phyloP scores from a whole-genome alignment of 2,113 vertebrate species.

The Nycticebus coucang region DNA sequence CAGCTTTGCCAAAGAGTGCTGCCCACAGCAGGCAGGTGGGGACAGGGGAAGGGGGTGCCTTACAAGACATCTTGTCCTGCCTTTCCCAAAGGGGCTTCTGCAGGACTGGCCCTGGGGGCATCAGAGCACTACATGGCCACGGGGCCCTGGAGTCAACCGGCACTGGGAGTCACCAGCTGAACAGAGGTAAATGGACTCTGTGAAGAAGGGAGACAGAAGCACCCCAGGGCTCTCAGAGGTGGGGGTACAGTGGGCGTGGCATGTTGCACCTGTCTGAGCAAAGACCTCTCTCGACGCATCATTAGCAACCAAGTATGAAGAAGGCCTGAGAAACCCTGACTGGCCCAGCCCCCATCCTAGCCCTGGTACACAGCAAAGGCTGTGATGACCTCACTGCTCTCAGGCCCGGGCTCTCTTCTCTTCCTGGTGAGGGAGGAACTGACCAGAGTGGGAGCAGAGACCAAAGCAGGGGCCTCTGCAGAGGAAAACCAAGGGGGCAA shows the following conservation, averaged over 20 bases:
- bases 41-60: no score
- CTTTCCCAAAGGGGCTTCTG: background rate
- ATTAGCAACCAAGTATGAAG: background rate
- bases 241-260: accelerated
- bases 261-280: background rate
- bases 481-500: background rate
- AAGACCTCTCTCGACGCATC: background rate
- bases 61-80: accelerated
- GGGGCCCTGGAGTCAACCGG: background rate
- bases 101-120: background rate
- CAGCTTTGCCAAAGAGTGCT: background rate
- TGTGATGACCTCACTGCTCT: background rate
- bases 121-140: background rate
- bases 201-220: background rate
- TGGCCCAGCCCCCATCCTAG: background rate
- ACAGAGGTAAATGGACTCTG: background rate
- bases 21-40: background rate
- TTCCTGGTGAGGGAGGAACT: background rate
- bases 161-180: accelerated
- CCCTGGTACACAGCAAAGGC: background rate
- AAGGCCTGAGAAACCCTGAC: background rate
- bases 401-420: background rate
- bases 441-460: background rate
- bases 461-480: no score
- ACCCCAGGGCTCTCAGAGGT: background rate